Evolutionary conservation across 2,113 vertebrate species (phyloP).

Genomic region (Lasiurus cinereus): DNA sequence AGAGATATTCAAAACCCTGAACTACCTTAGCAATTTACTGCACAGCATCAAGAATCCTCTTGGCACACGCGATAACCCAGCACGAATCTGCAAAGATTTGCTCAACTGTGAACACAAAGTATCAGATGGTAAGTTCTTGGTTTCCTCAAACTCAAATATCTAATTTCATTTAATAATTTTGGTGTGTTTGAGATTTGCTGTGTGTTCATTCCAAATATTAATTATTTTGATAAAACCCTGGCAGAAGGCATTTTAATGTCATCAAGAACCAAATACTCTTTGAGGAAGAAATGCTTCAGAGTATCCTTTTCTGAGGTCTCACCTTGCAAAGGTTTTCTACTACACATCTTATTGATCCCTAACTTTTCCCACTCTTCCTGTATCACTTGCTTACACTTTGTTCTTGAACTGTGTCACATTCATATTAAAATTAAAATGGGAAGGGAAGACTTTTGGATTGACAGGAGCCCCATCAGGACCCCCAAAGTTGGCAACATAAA

Average conservation of each 20-base stretch:
- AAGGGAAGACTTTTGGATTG: neutral
- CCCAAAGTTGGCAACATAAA: neutral
- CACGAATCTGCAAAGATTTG: slow-evolving; percentile 96
- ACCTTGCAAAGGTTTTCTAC: neutral
- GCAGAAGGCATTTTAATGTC: slow-evolving; percentile 23
- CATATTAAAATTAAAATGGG: neutral
- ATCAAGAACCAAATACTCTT: slow-evolving; percentile 29
- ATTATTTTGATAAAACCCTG: slow-evolving; percentile 35
- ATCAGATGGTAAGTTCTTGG: slow-evolving; percentile 91
- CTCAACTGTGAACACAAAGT: slow-evolving; percentile 93
- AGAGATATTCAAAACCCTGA: slow-evolving; percentile 95
- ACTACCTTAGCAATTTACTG: slow-evolving; percentile 94
- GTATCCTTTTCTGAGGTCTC: neutral
- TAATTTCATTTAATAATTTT: neutral
- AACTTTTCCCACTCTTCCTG: neutral
- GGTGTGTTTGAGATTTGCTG: neutral
- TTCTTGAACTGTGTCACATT: neutral
- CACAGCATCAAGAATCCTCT: slow-evolving; percentile 95
- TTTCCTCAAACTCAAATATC: slow-evolving; percentile 30
- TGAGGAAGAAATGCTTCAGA: neutral
- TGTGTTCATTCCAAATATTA: slow-evolving; percentile 39
- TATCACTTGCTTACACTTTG: neutral
- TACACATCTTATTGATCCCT: neutral
- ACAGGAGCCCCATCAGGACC: neutral
- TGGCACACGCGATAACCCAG: slow-evolving; percentile 95